phyloP scores from a whole-genome alignment of 2,797 vertebrate species.

The Eleutherodactylus coqui region DNA sequence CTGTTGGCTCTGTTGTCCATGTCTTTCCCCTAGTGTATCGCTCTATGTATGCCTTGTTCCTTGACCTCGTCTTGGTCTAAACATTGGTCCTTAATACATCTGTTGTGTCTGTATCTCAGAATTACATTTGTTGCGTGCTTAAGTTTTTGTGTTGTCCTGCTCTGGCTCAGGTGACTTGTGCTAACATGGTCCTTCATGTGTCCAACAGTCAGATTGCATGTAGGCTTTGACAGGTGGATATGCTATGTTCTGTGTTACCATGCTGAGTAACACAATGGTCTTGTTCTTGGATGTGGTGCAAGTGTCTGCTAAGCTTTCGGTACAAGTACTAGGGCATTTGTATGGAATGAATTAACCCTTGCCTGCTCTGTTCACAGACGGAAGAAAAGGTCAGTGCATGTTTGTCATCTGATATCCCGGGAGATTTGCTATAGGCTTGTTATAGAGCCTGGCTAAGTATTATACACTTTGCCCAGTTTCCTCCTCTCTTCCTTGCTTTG shows the following conservation, averaged over 20 bases:
- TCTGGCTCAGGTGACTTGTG: neutral
- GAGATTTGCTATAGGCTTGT: constrained; percentile 49
- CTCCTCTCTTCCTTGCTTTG: constrained; percentile 28
- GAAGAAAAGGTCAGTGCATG: constrained; percentile 77
- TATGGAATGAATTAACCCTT: constrained; percentile 55
- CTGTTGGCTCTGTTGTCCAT: constrained; percentile 2
- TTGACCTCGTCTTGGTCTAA: neutral
- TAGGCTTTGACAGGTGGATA: neutral
- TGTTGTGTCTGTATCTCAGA: neutral
- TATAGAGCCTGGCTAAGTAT: constrained; percentile 75
- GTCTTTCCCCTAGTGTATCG: neutral
- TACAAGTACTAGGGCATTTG: neutral
- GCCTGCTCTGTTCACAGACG: constrained; percentile 75
- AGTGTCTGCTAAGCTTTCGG: constrained; percentile 22
- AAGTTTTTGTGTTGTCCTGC: neutral
- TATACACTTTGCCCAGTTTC: constrained; percentile 30
- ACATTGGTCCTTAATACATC: neutral
- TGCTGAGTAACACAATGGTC: neutral
- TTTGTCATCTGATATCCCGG: constrained; percentile 29
- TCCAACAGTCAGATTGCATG: neutral
- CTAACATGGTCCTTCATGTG: neutral
- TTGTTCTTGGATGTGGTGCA: neutral
- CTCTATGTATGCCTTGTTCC: neutral
- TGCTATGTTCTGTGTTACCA: constrained; percentile 2
- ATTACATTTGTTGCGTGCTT: neutral